phyloP scores from a whole-genome alignment of 2,888 invertebrate genomes.

The Deilephila elpenor region DNA sequence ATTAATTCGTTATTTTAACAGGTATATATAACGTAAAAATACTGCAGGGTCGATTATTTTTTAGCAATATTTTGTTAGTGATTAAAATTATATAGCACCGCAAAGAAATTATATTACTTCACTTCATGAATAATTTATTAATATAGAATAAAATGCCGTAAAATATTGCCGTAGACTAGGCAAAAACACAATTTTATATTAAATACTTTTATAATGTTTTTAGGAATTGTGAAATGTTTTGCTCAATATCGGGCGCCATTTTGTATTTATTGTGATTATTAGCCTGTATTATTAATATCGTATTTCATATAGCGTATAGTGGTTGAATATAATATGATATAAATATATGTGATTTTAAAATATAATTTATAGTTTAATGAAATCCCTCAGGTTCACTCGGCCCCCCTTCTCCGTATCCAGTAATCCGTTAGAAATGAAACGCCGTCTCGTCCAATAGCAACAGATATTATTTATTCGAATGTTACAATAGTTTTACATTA shows the following conservation, averaged over 20 bases:
- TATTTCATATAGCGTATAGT: background rate
- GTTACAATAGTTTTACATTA: no score
- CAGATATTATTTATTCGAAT: no score
- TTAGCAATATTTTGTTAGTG: no score
- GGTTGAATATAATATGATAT: background rate
- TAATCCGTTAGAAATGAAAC: no score
- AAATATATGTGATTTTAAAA: background rate
- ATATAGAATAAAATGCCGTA: background rate
- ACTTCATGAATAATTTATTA: background rate
- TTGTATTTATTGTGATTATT: slow-evolving; percentile 4
- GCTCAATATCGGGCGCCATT: background rate
- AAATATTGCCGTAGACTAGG: background rate
- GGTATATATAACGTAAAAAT: no score
- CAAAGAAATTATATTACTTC: background rate
- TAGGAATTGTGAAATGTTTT: background rate
- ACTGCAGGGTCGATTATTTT: no score
- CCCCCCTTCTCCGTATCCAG: no score
- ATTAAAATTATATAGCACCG: background rate
- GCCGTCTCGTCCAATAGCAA: no score
- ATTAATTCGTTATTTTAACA: no score
- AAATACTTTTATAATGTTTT: background rate
- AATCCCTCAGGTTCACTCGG: no score
- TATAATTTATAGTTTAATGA: no score
- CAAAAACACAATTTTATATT: background rate
- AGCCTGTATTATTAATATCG: background rate